Base-by-base conservation (phyloP, 2,113 vertebrate species). In the Daphoenositta chrysoptera region DNA sequence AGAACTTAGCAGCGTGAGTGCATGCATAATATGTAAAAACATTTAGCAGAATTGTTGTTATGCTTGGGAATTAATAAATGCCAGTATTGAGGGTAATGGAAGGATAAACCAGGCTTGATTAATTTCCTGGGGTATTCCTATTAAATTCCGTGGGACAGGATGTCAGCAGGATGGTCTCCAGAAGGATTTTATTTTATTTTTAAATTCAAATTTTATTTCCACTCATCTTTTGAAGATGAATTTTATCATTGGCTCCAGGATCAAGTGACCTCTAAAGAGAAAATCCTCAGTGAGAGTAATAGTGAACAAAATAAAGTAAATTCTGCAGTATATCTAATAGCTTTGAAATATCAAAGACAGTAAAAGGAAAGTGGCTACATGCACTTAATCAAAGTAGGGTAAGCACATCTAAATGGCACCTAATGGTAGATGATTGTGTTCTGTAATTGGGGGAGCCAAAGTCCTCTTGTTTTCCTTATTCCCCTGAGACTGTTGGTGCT, bases 11-110 rank as follows among this genome's bases (percentile, higher is more conserved):
- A 81, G 72, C 3, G 1, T 78, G 45, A 93, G 31, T 87, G 69
- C 60, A 70, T 86, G 56, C 42, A 75, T 81, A 80, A 87, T 86
- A 81, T 57, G 69, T 92, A 75, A 90, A 94, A 96, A 71, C 35
- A 90, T 68, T 75, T 63, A 93, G 65, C 44, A 82, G 45, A 64
- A 81, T 81, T 93, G 65, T 91, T 94, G 48, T 88, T 93, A 40
- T 89, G 64, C 44, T 94, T 93, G 37, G 40, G 48, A 79, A 82
- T 83, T 71, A 92, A 93, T 79, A 85, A 89, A 79, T 82, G 30
- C 82, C 69, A 82, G 28, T 37, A 58, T 27, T 37, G 37, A 83
- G 69, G n/a, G 30, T 88, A 87, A 91, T 56, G 40, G 63, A 70
- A 76, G 77, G 51, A 64, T 80, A 85, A 90, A 54, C 58, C 27